phyloP scores from a whole-genome alignment of 2,113 vertebrate species.

The Ailuropoda melanoleuca region DNA sequence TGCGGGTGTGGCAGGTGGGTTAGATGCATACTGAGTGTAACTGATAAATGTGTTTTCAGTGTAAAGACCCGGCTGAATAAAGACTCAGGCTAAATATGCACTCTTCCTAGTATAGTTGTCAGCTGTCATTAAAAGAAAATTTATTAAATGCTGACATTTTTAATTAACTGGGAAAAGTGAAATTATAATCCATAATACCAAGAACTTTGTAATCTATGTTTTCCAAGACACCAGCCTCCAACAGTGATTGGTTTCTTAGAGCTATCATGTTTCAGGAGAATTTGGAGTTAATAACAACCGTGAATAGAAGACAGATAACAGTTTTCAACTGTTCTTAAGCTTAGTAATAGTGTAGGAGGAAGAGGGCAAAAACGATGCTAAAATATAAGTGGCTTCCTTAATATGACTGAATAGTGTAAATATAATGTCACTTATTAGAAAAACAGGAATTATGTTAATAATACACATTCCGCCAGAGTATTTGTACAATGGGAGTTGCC shows the following conservation, averaged over 20 bases:
- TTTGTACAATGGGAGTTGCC: background rate
- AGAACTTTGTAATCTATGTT: background rate
- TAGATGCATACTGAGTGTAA: background rate
- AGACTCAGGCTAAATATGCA: background rate
- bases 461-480: background rate
- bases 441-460: background rate
- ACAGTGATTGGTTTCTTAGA: background rate
- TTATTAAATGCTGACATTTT: background rate
- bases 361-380: background rate
- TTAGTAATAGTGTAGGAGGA: background rate
- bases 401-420: background rate
- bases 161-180: background rate
- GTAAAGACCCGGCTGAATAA: background rate
- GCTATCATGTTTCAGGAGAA: background rate
- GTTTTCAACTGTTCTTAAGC: background rate
- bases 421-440: background rate
- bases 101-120: background rate
- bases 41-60: background rate
- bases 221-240: background rate
- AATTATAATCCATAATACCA: background rate
- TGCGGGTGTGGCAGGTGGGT: background rate
- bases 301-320: background rate
- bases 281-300: background rate
- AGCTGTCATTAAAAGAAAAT: background rate
- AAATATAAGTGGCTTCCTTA: background rate